A percentile compares a stretch with the other conserved stretches of the same genome.
phyloP scores from a whole-genome alignment of 2,888 invertebrate genomes.

The Thymelicus acteon region DNA sequence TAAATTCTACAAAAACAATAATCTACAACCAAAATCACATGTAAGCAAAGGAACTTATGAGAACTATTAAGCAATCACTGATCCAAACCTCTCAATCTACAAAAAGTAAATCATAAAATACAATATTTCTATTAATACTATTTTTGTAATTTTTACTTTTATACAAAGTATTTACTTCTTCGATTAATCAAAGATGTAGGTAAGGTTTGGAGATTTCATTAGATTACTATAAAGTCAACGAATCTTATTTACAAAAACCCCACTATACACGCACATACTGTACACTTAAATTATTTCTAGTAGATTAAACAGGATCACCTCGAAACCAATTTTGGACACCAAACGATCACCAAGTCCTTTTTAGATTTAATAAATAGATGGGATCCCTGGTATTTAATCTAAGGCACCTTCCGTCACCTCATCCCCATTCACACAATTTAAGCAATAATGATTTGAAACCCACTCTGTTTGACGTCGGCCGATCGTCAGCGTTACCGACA shows the following conservation, averaged over 20 bases:
- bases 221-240: constrained; percentile 18
- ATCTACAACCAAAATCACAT: constrained; percentile 30
- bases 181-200: constrained; percentile 7
- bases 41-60: constrained; percentile 27
- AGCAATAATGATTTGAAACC: constrained; percentile 79
- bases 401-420: constrained; percentile 66
- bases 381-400: constrained; percentile 64
- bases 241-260: constrained; percentile 32
- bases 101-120: constrained; percentile 11
- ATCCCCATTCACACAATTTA: constrained; percentile 78
- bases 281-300: constrained; percentile 35
- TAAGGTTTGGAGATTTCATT: constrained; percentile 27
- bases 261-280: constrained; percentile 33
- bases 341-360: constrained; percentile 27
- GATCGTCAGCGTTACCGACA: constrained; percentile 77
- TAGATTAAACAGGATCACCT: constrained; percentile 41
- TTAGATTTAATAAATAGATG: constrained; percentile 29
- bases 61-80: constrained; percentile 23
- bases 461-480: constrained; percentile 74
- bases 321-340: constrained; percentile 13
- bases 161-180: constrained; percentile 14
- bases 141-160: constrained; percentile 7
- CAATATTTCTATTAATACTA: constrained; percentile 7
- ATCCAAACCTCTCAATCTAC: constrained; percentile 17
- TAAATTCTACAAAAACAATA: constrained; percentile 33